Evolutionary conservation across 1,140 invertebrate genomes (phyloP).

Genomic region (Carcinoscorpius rotundicauda): DNA sequence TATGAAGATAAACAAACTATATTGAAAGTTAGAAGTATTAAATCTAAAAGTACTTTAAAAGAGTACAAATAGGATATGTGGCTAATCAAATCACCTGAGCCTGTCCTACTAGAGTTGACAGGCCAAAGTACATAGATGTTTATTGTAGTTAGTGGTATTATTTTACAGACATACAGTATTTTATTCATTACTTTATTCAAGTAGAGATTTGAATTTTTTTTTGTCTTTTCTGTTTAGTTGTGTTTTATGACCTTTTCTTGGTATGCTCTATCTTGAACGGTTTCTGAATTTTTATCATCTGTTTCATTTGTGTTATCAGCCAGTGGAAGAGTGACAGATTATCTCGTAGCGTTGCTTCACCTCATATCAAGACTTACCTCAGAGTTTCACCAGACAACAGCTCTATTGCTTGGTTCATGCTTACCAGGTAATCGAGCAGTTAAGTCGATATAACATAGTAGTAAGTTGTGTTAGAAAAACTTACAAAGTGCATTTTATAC

Average conservation of each 20-base stretch:
- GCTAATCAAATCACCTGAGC: too few relatives aligned
- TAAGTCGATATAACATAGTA: too few relatives aligned
- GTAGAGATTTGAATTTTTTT: neutral
- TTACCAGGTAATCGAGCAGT: slow-evolving; percentile 44
- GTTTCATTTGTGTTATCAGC: slow-evolving; percentile 34
- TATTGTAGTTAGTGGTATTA: too few relatives aligned
- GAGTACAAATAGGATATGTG: too few relatives aligned
- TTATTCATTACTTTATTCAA: slow-evolving; percentile 3
- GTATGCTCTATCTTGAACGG: neutral
- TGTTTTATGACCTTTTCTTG: neutral
- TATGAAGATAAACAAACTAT: too few relatives aligned
- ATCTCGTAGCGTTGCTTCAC: slow-evolving; percentile 61
- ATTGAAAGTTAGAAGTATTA: too few relatives aligned
- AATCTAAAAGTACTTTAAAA: too few relatives aligned
- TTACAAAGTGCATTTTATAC: too few relatives aligned
- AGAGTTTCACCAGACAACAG: slow-evolving; percentile 52
- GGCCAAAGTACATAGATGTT: too few relatives aligned
- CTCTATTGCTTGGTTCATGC: slow-evolving; percentile 60
- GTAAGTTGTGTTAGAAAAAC: too few relatives aligned
- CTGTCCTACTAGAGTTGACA: too few relatives aligned
- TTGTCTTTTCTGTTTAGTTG: slow-evolving; percentile 19
- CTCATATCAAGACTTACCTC: slow-evolving; percentile 86
- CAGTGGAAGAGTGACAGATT: slow-evolving; percentile 64
- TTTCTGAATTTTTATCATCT: neutral
- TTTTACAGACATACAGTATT: too few relatives aligned